Base-by-base conservation (phyloP, 2,888 invertebrate genomes). In the Torymus aiolomorphi region DNA sequence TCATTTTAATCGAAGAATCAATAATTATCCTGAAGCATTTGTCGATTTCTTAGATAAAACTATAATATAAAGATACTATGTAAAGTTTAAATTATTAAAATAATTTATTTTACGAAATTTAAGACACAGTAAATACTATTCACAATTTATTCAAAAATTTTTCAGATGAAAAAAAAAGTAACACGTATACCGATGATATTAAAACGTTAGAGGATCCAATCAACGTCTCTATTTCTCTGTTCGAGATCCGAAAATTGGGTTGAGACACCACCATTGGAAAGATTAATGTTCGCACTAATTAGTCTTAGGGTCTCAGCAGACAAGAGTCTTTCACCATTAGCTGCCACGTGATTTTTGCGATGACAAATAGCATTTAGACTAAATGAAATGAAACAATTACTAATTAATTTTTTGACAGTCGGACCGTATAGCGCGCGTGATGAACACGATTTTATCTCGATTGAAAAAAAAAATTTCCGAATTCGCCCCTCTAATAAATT, bases 201-300 rank as follows among this genome's bases (percentile, higher is more conserved):
- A 80, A 77, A 80, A 77, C 65, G 70, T 80, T 77, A 61, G 24
- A 54, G 80, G 86, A 88, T 85, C 88, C 87, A 88, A 89, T 89
- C 87, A 89, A 88, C 88, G 86, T 87, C 88, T 88, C 87, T 79
- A 79, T 81, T 81, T 70, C 81, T 65, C 78, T 65, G 76, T 81
- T 76, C 66, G 62, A 83, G 85, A 87, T 84, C 73, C 70, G 88
- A 89, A 88, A 89, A 89, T 89, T 89, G 86, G 88, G 87, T 87
- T 86, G 86, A 86, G 86, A 84, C 88, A 86, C 65, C n/a, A 80
- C 86, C 85, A 85, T 86, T 81, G 83, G 84, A 86, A 89, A 89
- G 89, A 89, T 89, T 89, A 89, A 89, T 89, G 88, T 85, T 88
- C 85, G 82, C 80, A 84, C 87, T 89, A 89, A 89, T 89, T 89